These are phyloP conservation scores for Lithobates sylvaticus DNA, from an alignment of 2,797 vertebrate genomes.

Conservation along the genomic window DNA sequence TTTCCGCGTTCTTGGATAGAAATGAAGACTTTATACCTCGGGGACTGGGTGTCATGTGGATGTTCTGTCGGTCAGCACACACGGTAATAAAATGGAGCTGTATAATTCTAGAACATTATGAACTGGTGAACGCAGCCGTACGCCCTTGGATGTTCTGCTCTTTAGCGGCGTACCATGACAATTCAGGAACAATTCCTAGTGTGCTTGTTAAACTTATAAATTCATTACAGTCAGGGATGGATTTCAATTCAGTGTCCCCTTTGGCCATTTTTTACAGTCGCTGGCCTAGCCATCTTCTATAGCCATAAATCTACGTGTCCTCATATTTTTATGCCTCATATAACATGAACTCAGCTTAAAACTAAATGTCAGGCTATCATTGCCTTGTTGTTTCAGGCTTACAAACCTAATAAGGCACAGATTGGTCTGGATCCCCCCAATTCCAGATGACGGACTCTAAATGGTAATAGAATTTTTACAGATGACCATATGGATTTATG, in stretches of 20 bases:
- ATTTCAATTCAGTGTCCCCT: neutral
- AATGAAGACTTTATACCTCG: neutral
- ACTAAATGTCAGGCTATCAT: too few relatives aligned
- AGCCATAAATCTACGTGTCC: too few relatives aligned
- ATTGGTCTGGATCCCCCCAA: too few relatives aligned
- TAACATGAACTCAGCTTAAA: too few relatives aligned
- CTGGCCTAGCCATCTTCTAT: neutral
- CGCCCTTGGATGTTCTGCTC: neutral
- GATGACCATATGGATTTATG: too few relatives aligned
- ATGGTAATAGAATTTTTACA: too few relatives aligned
- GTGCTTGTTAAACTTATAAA: neutral
- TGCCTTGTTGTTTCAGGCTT: too few relatives aligned
- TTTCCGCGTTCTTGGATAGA: neutral
- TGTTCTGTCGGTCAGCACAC: neutral
- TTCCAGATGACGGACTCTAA: too few relatives aligned
- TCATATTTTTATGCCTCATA: too few relatives aligned
- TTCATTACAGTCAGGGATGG: neutral
- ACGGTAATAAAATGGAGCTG: neutral
- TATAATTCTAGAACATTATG: neutral
- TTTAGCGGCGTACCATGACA: neutral
- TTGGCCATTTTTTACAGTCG: neutral
- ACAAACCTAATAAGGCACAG: too few relatives aligned
- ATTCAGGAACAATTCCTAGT: neutral
- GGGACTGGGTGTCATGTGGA: neutral
- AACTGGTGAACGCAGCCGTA: too few relatives aligned